phyloP scores from a whole-genome alignment of 2,888 invertebrate species.

The Thecophora atra region DNA sequence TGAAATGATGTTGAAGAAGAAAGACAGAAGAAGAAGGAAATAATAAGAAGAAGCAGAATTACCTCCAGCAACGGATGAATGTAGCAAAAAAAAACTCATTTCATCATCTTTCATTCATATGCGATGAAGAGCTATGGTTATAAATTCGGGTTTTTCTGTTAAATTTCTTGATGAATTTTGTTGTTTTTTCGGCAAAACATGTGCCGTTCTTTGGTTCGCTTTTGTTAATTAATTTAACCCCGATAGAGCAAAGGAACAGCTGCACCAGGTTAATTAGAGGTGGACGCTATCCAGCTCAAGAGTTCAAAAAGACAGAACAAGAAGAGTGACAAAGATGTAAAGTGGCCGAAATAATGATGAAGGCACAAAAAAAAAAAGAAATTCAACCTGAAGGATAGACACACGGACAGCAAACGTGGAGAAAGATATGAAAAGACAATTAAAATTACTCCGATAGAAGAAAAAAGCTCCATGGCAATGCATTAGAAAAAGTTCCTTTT shows the following conservation, averaged over 20 bases:
- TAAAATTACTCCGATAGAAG: background rate
- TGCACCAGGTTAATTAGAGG: background rate
- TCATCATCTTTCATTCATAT: too few relatives aligned
- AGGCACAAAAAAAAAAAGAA: background rate
- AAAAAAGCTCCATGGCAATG: background rate
- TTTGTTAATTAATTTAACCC: constrained; percentile 26
- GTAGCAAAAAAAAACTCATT: too few relatives aligned
- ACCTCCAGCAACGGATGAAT: too few relatives aligned
- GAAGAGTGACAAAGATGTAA: background rate
- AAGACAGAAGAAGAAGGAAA: too few relatives aligned
- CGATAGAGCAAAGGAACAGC: background rate
- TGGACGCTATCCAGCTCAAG: background rate
- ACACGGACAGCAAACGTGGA: background rate
- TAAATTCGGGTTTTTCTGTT: too few relatives aligned
- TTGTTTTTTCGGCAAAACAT: too few relatives aligned
- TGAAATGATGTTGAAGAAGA: too few relatives aligned
- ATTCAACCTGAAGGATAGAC: background rate
- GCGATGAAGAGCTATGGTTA: too few relatives aligned
- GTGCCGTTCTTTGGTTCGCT: background rate
- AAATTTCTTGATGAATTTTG: too few relatives aligned
- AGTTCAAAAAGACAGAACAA: background rate
- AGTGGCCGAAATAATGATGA: background rate
- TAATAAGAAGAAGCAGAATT: too few relatives aligned
- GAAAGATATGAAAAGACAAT: background rate
- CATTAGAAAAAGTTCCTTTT: background rate